Conservation (phyloP, 2,888 invertebrate genomes). For the Agrotis clavis region DNA sequence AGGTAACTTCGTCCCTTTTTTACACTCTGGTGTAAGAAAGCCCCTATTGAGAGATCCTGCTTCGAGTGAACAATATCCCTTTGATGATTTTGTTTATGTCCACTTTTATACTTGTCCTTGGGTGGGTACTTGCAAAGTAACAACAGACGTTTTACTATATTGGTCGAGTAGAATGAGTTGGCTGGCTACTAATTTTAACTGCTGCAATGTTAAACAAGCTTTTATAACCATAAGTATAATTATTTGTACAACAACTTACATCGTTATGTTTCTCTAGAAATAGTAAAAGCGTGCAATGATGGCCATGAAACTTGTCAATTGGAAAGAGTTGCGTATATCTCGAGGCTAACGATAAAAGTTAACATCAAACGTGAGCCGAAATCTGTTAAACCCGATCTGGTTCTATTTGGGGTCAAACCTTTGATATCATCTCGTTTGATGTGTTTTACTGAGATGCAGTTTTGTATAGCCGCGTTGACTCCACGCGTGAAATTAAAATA, state of each 20-base stretch:
- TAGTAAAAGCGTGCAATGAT: conserved; percentile 62
- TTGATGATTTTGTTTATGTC: conserved; percentile 66
- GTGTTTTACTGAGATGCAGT: conserved; percentile 77
- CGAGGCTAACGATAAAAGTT: conserved; percentile 74
- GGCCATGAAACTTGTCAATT: conserved; percentile 76
- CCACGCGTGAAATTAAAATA: conserved; percentile 47
- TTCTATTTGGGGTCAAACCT: conserved; percentile 84
- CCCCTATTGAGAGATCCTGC: conserved; percentile 70
- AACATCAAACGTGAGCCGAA: conserved; percentile 81
- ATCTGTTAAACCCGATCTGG: conserved; percentile 79
- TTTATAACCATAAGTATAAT: conserved; percentile 19
- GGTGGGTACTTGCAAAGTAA: conserved; percentile 40
- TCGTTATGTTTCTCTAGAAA: conserved; percentile 40
- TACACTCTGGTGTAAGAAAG: conserved; percentile 74
- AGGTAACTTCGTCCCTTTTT: conserved; percentile 88
- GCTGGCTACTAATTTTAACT: conserved; percentile 47
- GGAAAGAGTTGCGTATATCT: conserved; percentile 72
- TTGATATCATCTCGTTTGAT: conserved; percentile 84
- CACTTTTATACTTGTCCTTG: conserved; percentile 58
- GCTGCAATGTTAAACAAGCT: conserved; percentile 36
- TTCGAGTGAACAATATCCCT: conserved; percentile 62
- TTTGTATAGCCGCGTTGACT: conserved; percentile 53
- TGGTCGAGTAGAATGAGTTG: conserved; percentile 28
- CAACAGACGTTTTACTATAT: conserved; percentile 45
- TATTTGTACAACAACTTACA: conserved; percentile 14